phyloP scores from a whole-genome alignment of 2,888 invertebrate species.

The Hirtodrosophila trivittata region DNA sequence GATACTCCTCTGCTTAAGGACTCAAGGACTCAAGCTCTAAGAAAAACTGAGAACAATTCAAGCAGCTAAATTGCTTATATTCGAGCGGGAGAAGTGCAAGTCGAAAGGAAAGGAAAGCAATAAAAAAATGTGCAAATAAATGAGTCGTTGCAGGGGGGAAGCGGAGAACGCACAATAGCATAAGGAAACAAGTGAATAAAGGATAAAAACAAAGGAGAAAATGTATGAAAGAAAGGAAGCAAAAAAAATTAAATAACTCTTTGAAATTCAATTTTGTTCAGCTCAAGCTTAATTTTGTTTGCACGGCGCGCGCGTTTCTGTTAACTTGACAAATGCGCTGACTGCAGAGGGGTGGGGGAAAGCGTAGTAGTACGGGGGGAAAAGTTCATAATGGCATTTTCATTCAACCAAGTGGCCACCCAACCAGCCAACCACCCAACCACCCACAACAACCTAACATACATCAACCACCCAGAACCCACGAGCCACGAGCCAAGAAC shows the following conservation, averaged over 20 bases:
- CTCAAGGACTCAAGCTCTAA: no score
- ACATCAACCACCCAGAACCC: slow-evolving; percentile 9
- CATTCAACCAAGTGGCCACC: slow-evolving; percentile 19
- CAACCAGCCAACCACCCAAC: slow-evolving; percentile 3
- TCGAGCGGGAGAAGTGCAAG: no score
- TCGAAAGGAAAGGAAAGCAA: no score
- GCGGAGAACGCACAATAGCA: no score
- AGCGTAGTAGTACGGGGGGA: not conserved
- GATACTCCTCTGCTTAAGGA: no score
- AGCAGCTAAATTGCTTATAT: no score
- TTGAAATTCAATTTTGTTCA: slow-evolving; percentile 68
- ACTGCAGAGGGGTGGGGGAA: slow-evolving; percentile 8
- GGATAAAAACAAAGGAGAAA: not conserved
- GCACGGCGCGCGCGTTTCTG: slow-evolving; percentile 25
- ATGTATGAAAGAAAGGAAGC: not conserved
- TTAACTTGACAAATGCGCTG: slow-evolving; percentile 38
- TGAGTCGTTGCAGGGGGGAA: no score
- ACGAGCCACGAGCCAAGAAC: slow-evolving; percentile 5
- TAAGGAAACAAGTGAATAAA: no score
- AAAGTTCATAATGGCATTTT: slow-evolving; percentile 54
- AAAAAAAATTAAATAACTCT: slow-evolving; percentile 65
- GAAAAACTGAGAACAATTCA: no score
- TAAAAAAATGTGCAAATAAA: no score
- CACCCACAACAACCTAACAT: slow-evolving; percentile 22
- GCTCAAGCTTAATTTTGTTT: slow-evolving; percentile 67